Evolutionary conservation across 2,888 invertebrate genomes (phyloP).

Genomic region (Heliconius erato): DNA sequence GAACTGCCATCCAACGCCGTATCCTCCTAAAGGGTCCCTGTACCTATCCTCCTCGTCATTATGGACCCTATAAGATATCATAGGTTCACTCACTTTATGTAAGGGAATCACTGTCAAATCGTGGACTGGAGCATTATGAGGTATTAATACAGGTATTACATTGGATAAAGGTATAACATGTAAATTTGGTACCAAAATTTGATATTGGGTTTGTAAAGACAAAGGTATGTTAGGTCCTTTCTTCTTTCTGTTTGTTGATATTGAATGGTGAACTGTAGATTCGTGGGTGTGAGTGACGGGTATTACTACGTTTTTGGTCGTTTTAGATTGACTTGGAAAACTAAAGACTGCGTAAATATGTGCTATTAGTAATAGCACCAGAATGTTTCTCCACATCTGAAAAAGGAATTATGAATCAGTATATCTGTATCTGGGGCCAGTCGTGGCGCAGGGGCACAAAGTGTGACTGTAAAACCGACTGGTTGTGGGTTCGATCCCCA

Average conservation of each 20-base stretch:
- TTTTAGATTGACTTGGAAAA: slow-evolving; percentile 55
- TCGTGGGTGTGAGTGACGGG: slow-evolving; percentile 48
- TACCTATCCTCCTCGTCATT: slow-evolving; percentile 65
- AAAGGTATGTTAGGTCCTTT: slow-evolving; percentile 62
- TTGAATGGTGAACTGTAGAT: slow-evolving; percentile 32
- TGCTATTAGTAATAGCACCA: slow-evolving; percentile 55
- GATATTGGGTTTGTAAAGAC: slow-evolving; percentile 63
- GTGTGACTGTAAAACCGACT: too few species aligned
- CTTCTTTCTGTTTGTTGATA: slow-evolving; percentile 57
- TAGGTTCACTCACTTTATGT: slow-evolving; percentile 58
- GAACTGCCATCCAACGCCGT: slow-evolving; percentile 72
- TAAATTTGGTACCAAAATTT: slow-evolving; percentile 63
- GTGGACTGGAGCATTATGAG: slow-evolving; percentile 65
- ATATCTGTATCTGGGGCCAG: neutral
- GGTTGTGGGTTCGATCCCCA: too few species aligned
- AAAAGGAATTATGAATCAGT: slow-evolving; percentile 46
- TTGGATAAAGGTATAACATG: slow-evolving; percentile 73
- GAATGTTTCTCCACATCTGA: slow-evolving; percentile 64
- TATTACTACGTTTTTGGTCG: slow-evolving; percentile 49
- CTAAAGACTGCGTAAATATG: slow-evolving; percentile 57
- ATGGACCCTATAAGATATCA: slow-evolving; percentile 50
- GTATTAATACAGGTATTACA: slow-evolving; percentile 66
- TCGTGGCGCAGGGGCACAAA: too few species aligned
- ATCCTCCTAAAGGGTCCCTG: slow-evolving; percentile 75
- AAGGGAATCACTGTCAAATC: slow-evolving; percentile 77